Evolutionary conservation across 2,113 vertebrate genomes (phyloP), one percentile per base, ranked within the genome.

Genomic region (Nestor notabilis): DNA sequence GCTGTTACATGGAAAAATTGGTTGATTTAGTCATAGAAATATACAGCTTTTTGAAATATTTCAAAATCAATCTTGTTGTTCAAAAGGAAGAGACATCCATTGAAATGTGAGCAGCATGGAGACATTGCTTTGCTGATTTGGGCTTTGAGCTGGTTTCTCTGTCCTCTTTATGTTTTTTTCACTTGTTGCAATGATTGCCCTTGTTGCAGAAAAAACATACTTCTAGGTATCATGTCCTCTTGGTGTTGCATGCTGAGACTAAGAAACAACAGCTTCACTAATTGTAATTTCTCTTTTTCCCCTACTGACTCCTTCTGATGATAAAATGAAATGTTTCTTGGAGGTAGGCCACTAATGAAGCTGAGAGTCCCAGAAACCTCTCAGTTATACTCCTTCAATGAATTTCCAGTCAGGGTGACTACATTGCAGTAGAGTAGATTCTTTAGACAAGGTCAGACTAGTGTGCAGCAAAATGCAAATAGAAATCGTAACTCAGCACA

Each of bases 381-480:
- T 55, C 75, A 87, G 65, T 47, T 87, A 39, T 20, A 18, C 5
- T 76, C 47, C 66, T 95, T 74, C 64, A 56, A 56, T 74, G 72
- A 86, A 77, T 95, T 94, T 91, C 82, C 52, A 85, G 85, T 35
- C 15, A 6, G 14, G 14, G 71, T 96, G 93, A 81, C 93, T 1
- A 68, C 93, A 95, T 16, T 86, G 93, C 83, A 86, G 86, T 69
- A 28, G 21, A 85, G 83, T n/a, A 66, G 79, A 44, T 83, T 83
- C 76, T 90, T 90, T 70, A 90, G 91, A 86, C 83, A 93, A 97
- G 91, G 89, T 97, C 89, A 95, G 85, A 65, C 37, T 82, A 50
- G 52, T 41, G 39, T 74, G 92, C 85, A 93, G 88, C 86, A 80
- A 88, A 95, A 96, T 81, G 79, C 94, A 96, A 97, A 88, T 83